Evolutionary conservation across 92 coral and sea anemone species (phyloP).

Genomic region (Siderastrea siderea): DNA sequence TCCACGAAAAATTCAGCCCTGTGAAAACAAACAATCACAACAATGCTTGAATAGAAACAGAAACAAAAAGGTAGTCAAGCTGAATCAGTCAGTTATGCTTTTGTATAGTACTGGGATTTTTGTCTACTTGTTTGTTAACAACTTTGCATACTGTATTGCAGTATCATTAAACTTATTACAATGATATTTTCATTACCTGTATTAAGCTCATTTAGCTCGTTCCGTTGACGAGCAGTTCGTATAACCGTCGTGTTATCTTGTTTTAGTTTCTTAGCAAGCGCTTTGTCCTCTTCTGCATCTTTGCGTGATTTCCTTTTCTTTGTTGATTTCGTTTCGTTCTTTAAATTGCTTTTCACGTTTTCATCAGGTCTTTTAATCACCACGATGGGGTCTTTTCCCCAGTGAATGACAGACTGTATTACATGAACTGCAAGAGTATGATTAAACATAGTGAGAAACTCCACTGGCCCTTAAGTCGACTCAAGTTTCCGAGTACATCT

Average conservation of each 20-base stretch:
- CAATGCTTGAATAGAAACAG: no score
- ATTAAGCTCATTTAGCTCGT: slow-evolving; percentile 45
- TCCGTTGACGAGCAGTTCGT: slow-evolving; percentile 49
- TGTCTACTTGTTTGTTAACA: no score
- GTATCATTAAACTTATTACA: slow-evolving; percentile 2
- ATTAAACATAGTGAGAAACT: no score
- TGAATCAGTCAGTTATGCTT: no score
- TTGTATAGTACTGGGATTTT: no score
- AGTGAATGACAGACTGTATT: slow-evolving; percentile 47
- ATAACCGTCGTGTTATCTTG: slow-evolving; percentile 34
- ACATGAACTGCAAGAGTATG: slow-evolving; percentile 10
- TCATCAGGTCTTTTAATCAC: slow-evolving; percentile 41
- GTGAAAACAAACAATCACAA: no score
- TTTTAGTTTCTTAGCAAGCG: slow-evolving; percentile 46
- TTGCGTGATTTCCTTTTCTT: slow-evolving; percentile 52
- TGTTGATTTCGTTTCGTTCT: slow-evolving; percentile 31
- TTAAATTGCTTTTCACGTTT: slow-evolving; percentile 42
- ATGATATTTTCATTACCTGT: slow-evolving; percentile 33
- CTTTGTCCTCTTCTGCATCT: slow-evolving; percentile 46
- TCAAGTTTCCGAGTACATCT: no score
- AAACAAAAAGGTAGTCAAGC: no score
- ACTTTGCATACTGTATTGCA: background rate
- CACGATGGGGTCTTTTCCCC: slow-evolving; percentile 51
- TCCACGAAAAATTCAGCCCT: no score
- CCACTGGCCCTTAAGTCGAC: no score